Percentiles rank a stretch among this genome's conserved stretches.
Evolutionary conservation across 2,113 vertebrate species (phyloP).

Genomic region (Oceanites oceanicus): DNA sequence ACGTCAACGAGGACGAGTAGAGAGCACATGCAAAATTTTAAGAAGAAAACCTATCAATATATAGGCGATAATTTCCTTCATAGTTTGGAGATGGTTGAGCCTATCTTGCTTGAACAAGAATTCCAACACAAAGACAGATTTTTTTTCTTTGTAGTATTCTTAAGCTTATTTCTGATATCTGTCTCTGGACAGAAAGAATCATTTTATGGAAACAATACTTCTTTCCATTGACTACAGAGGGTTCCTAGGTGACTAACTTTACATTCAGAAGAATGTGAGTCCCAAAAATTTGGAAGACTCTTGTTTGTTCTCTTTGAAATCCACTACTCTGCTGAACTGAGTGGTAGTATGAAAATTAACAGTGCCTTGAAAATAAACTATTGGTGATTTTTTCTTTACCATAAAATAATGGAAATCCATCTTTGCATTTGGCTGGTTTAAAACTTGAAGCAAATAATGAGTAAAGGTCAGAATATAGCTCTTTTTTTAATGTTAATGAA

Average conservation of each 20-base stretch:
- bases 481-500: background rate
- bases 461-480: background rate
- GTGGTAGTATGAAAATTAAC: background rate
- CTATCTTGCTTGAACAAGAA: background rate
- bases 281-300: background rate
- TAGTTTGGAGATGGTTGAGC: background rate
- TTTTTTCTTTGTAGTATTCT: background rate
- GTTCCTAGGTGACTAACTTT: background rate
- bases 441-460: background rate
- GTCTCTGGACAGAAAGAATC: background rate
- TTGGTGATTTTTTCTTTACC: background rate
- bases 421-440: background rate
- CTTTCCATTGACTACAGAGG: background rate
- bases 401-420: background rate
- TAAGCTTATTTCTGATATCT: background rate
- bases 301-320: background rate
- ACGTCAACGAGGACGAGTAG: fast-evolving
- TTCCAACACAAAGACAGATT: background rate
- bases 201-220: background rate
- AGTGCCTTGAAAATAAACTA: background rate
- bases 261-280: background rate
- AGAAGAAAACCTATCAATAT: background rate
- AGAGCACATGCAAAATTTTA: background rate
- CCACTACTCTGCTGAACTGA: background rate
- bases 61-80: background rate